Evolutionary conservation across 1,140 invertebrate genomes (phyloP), one percentile per base, ranked within the genome.

Genomic region (Megalopta genalis): DNA sequence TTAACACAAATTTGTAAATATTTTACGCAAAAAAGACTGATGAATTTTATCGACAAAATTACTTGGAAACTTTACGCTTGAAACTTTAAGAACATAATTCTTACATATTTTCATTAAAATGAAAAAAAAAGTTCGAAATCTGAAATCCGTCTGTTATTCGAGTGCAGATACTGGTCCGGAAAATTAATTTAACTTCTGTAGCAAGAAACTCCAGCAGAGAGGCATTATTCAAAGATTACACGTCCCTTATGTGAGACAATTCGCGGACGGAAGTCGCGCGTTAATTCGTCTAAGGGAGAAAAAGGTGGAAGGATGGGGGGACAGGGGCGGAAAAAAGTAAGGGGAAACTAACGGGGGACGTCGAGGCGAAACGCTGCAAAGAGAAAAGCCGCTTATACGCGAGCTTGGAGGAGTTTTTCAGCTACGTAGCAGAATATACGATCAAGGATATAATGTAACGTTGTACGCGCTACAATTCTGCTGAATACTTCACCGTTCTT

Each of bases 371-470:
- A 66, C 77, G 63, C 42, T 52, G 69, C 65, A 76, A 75, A 80
- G 72, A 80, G 72, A 80, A 80, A 80, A 80, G 78, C 78, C 72
- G 71, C 78, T 80, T 80, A 80, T 76, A 76, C 64, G 78, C 57
- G 23, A 21, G 72, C 65, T 68, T 23, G 64, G 52, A 67, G 52
- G 65, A 76, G 78, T 76, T 80, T 76, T 80, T 80, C 78, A 76
- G 59, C 72, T 76, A 42, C 65, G 76, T 77, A 72, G 59, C 64
- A 54, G 72, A 80, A 80, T 80, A 80, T 76, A 80, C 64, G 71
- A 76, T 76, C 64, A 68, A 73, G 72, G 42, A 80, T 80, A 80
- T 76, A 76, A 79, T 80, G 65, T 76, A 80, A 73, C 71, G 72
- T 68, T 73, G 52, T 68, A 66, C 72, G 71, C 70, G 72, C 72